Evolutionary conservation across 2,888 invertebrate genomes (phyloP), one percentile per base, ranked within the genome.

Genomic region (Drosophila yooni): DNA sequence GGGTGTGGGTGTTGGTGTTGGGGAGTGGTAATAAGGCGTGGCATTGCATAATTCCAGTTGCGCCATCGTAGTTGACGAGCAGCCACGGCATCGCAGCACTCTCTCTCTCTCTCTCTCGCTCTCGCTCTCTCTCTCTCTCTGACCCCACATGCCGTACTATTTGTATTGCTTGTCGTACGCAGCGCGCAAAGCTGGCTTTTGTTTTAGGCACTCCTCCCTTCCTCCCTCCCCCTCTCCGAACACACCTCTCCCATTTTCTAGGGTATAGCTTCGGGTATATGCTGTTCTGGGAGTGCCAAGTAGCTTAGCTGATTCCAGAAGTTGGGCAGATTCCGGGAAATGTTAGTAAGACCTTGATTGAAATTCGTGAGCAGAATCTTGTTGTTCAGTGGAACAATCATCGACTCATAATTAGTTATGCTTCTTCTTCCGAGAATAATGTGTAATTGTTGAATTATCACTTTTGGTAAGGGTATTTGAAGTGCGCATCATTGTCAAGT

Each of bases 21-120:
- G 60, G 46, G 33, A 38, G 34, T 50, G 52, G 52, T 36, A 57
- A 60, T 40, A 48, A n/a, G 61, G 82, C 81, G 85, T 83, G 88
- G 88, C 79, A 64, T 86, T 86, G 91, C 91, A 91, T 91, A 90
- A 89, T 90, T 91, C 90, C 82, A 82, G 90, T 87, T 83, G 85
- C 79, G 72, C 73, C 77, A 67, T 67, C 71, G 71, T 82, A 80
- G 84, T 78, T 76, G 82, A 76, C 80, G 59, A 84, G 82, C 77
- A 85, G 86, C 86, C 82, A 75, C 70, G 74, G 77, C 79, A 70
- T 27, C 33, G 75, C 51, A n/a, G 11, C 52, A 25, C 77, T 70
- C 75, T 65, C 57, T 2, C 52, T 10, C 77, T 68, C 75, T 2
- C 31, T 13, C 31, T 8, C 27, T 27, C 21, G 0, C 40, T 46